Evolutionary conservation across 1,140 invertebrate species (phyloP), one percentile per base, ranked within the genome.

Genomic region (Plectrocnemia conspersa): DNA sequence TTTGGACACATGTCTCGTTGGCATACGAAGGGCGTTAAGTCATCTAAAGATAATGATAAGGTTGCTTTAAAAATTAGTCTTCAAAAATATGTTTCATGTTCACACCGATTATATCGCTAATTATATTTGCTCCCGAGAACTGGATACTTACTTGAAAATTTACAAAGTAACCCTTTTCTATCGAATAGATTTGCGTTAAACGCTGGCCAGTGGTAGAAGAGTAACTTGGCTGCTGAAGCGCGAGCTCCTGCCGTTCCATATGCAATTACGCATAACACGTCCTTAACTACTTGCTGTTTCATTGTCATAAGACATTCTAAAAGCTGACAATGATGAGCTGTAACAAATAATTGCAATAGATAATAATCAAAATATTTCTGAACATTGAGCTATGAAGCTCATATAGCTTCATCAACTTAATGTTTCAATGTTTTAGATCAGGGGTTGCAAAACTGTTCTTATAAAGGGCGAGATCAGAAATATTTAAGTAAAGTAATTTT

Each of bases 151-250:
- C 91, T 91, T 55, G 89, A 85, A 68, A 94, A 86, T 76, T 93
- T 94, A 58, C 91, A 87, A 45, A 94, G 83, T 25, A 94, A 79
- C 0, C 88, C 86, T 66, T 90, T 88, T 36, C 93, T 79, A 68
- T 98, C 95, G 64, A 93, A 89, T 2, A 95, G 79, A 65, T 89
- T 89, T 15, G 93, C 88, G 76, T 97, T 96, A 62, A 98, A 89
- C 2, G 94, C 88, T n/a, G 97, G 97, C 95, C 97, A 99, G 70
- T 99, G 99, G 74, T 97, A 94, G 72, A 99, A 98, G 13, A 99
- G 79, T 19, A 99, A 77, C 76, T 98, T 97, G 33, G 93, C 92
- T 13, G 97, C 96, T 2, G 93, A 91, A 40, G 90, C 82, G 54
- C 93, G 76, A 0, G 95, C 90, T 41, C 86, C 84, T 49, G 90